Conservation (phyloP, 2,113 vertebrate genomes). For the Tretioscincus oriximinensis region DNA sequence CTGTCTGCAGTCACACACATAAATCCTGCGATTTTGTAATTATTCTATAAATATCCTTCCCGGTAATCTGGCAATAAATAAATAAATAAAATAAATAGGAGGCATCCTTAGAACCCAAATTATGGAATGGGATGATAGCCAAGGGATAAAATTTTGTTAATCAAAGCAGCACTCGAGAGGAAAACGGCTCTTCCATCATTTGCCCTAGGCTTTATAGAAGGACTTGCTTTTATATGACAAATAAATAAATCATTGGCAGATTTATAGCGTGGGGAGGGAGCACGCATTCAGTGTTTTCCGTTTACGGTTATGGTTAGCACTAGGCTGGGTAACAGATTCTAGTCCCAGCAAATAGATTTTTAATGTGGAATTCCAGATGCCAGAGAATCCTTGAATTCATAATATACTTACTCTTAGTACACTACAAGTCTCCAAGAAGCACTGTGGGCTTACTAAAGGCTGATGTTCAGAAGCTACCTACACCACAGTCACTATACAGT, state of each 20-base stretch:
- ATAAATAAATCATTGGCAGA: background rate
- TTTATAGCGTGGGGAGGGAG: background rate
- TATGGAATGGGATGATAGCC: background rate
- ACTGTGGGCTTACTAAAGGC: too few relatives aligned
- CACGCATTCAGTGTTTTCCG: background rate
- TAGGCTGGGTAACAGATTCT: too few relatives aligned
- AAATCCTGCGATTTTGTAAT: background rate
- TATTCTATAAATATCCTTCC: background rate
- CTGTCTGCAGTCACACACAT: background rate
- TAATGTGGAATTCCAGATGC: too few relatives aligned
- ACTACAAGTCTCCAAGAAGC: background rate
- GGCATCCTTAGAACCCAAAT: background rate
- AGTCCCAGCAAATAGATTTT: too few relatives aligned
- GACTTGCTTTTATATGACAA: background rate
- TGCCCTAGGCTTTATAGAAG: background rate
- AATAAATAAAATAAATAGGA: background rate
- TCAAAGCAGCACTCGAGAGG: background rate
- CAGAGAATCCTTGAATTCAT: too few relatives aligned
- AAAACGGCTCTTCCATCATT: background rate
- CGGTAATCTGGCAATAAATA: background rate
- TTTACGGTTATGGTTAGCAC: background rate
- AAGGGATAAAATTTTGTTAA: background rate
- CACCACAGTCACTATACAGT: background rate
- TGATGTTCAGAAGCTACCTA: background rate
- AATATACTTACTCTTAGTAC: background rate